Evolutionary conservation across 1,140 invertebrate genomes (phyloP), one percentile per base, ranked within the genome.

Genomic region (Anastrepha ludens): DNA sequence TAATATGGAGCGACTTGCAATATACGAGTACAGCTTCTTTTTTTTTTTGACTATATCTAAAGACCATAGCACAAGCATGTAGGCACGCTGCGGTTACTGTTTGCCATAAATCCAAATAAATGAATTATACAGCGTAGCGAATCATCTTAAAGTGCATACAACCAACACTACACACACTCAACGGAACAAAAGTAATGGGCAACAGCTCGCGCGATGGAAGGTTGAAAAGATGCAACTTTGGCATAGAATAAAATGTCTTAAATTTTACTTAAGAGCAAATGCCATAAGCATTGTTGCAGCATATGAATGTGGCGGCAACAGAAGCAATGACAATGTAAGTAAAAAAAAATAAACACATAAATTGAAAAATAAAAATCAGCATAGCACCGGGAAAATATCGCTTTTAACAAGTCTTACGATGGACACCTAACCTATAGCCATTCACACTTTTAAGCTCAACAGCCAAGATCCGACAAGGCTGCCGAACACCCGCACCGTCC

Each of bases 81-180:
- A 55, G 50, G 11, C 6, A 11, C 11, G 50, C 50, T 55, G 20
- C 65, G 20, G n/a, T 58, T 59, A 64, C 65, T 87, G 70, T 87
- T 67, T 85, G 64, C 15, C 65, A 67, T 64, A 86, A 47, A 67
- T 86, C 85, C 87, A 89, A 62, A 87, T 87, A 89, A 87, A 90
- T 92, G 91, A 92, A 91, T 92, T 92, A 92, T 92, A 90, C 88
- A 89, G 91, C 90, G 91, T 91, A 91, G 90, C 91, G 91, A 92
- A 92, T 92, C n/a, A 59, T 13, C 7, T 39, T 17, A 39, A 86
- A 39, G 17, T 1, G n/a, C n/a, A n/a, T n/a, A 5, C 55, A 17
- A 17, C 59, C 55, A 29, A 29, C 29, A 55, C 50, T 60, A 20
- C 2, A 44, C 41, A 41, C 1, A 20, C 55, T 47, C 29, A 1